Evolutionary conservation across 2,797 vertebrate species (phyloP).

Genomic region (Megalops cyprinoides): DNA sequence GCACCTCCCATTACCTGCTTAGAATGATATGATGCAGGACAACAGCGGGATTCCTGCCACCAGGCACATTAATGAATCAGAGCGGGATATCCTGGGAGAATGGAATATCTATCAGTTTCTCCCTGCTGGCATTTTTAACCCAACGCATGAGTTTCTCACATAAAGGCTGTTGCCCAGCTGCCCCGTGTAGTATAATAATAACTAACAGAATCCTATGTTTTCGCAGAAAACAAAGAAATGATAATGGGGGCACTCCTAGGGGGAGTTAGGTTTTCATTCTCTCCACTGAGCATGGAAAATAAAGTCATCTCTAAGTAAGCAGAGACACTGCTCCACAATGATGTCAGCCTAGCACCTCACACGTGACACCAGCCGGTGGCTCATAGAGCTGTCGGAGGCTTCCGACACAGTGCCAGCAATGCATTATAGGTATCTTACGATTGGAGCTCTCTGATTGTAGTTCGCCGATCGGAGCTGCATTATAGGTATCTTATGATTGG

Average conservation of each 20-base stretch:
- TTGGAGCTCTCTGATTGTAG: no score
- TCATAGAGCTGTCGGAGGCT: neutral
- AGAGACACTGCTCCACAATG: neutral
- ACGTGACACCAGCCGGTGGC: no score
- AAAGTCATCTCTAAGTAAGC: neutral
- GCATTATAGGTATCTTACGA: neutral
- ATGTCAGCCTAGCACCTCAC: neutral
- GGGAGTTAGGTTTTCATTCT: neutral
- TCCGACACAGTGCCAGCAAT: neutral
- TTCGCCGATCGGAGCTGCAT: neutral
- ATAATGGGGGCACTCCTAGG: neutral
- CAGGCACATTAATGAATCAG: no score
- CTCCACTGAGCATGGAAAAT: neutral
- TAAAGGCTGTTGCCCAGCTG: no score
- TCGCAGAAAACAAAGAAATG: slow-evolving; percentile 17
- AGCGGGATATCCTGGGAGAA: neutral
- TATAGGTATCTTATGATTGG: neutral
- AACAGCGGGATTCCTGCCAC: no score
- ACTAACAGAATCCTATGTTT: no score
- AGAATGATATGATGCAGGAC: no score
- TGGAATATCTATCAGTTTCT: no score
- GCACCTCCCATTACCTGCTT: neutral
- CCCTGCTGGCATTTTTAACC: no score
- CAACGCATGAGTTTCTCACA: no score
- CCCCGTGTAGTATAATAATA: no score